Evolutionary conservation across 2,888 invertebrate species (phyloP).

Genomic region (Amiota minor): DNA sequence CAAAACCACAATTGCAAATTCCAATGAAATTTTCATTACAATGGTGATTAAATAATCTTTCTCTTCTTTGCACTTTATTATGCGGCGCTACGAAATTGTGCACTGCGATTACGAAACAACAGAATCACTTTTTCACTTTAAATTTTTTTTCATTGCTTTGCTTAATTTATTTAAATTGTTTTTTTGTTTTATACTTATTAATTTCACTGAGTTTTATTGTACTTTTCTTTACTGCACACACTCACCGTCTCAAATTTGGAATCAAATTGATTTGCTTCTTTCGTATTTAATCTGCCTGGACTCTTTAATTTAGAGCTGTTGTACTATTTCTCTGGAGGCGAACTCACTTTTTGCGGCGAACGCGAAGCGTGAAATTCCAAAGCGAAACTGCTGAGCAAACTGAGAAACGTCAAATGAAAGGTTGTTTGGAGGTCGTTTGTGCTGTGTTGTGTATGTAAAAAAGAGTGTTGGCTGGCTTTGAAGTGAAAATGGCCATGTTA

Average conservation of each 20-base stretch:
- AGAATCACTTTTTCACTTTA: too few relatives aligned
- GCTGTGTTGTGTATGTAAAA: not conserved
- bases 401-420: slow-evolving; percentile 67
- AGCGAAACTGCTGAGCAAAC: slow-evolving; percentile 51
- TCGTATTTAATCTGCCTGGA: slow-evolving; percentile 47
- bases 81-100: too few relatives aligned
- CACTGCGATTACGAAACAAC: too few relatives aligned
- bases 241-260: slow-evolving; percentile 48
- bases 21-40: too few relatives aligned
- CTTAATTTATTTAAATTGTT: slow-evolving; percentile 23
- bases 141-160: not conserved
- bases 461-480: too few relatives aligned
- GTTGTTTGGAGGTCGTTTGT: slow-evolving; percentile 69
- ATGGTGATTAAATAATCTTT: too few relatives aligned
- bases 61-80: too few relatives aligned
- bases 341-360: slow-evolving; percentile 56
- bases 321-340: slow-evolving; percentile 70
- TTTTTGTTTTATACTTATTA: slow-evolving; percentile 30
- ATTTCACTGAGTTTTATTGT: slow-evolving; percentile 27
- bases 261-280: slow-evolving; percentile 1
- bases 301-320: slow-evolving; percentile 43
- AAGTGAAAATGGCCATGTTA: too few relatives aligned
- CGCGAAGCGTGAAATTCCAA: slow-evolving; percentile 57
- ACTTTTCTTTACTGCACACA: slow-evolving; percentile 8
- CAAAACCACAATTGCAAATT: too few relatives aligned